Base-by-base conservation (phyloP, 2,797 vertebrate species). In the Paedocypris micromegethes region DNA sequence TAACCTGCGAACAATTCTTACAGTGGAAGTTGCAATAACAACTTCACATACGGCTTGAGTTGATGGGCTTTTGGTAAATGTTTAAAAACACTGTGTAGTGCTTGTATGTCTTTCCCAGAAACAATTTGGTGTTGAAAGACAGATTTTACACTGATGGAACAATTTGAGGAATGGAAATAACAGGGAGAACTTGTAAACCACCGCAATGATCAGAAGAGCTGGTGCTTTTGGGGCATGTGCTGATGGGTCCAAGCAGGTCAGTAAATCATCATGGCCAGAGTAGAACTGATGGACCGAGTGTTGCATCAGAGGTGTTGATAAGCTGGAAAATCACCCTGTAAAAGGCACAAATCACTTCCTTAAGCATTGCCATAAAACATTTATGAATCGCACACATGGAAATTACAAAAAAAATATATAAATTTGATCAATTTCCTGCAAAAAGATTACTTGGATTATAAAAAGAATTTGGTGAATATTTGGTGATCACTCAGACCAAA, bases 1-100 rank as follows among this genome's bases (percentile, higher is more conserved):
- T 66, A 76, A 73, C 72, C 75, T 69, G 43, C 73, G 79, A 79
- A 78, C 72, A 83, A 79, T 78, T 81, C 75, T 79, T 77, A 68
- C 58, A 1, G n/a, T 63, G 53, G 72, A 72, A 75, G 62, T 68
- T 75, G 75, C 59, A 74, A 82, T 74, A 76, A 76, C 64, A 70
- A 75, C 60, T 82, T 78, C 54, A 23, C 23, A 23, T 23, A 23
- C 23, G 23, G 23, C 23, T 23, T 23, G 23, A 61, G 63, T 66
- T 63, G 76, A 78, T 65, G 68, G 41, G 47, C 72, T 61, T 65
- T 70, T 68, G 64, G 52, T 72, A 68, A 74, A 77, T 70, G 53
- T 63, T 79, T 77, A 72, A 69, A 78, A 75, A 75, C 67, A 80
- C 63, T 60, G 52, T 49, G 40, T 37, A 50, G 45, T 42, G 23